Evolutionary conservation across 2,113 vertebrate species (phyloP).

Genomic region (Spea multiplicata): DNA sequence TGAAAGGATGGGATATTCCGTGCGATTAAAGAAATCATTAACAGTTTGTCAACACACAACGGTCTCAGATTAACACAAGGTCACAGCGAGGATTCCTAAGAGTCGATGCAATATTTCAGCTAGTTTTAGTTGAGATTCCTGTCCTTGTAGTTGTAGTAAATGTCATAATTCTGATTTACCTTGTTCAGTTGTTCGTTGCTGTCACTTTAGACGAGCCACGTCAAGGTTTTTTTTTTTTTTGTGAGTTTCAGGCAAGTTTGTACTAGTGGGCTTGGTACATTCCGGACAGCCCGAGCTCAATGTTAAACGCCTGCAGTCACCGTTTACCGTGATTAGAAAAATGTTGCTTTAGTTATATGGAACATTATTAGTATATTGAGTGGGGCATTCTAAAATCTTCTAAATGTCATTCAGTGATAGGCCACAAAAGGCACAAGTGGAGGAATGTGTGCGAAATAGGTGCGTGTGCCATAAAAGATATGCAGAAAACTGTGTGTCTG

Average conservation of each 20-base stretch:
- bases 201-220: not conserved
- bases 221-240: not conserved
- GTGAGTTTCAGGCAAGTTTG: not conserved
- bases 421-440: no score
- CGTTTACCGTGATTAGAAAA: no score
- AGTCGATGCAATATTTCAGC: slow-evolving; percentile 12
- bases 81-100: not conserved
- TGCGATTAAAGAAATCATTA: slow-evolving; percentile 32
- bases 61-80: slow-evolving; percentile 25
- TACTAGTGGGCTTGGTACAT: not conserved
- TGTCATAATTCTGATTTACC: not conserved
- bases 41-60: slow-evolving; percentile 28
- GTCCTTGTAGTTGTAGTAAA: not conserved
- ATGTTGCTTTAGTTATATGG: no score
- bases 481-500: no score
- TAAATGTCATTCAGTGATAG: no score
- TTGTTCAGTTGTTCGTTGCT: not conserved
- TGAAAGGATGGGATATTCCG: not conserved
- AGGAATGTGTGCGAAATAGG: no score
- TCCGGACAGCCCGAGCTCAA: no score
- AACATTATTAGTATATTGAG: no score
- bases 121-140: not conserved
- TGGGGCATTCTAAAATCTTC: no score
- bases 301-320: no score
- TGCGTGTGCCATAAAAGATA: no score